These are phyloP conservation scores for Euschistus heros DNA, from an alignment of 1,140 invertebrate genomes.

Conservation along the genomic window DNA sequence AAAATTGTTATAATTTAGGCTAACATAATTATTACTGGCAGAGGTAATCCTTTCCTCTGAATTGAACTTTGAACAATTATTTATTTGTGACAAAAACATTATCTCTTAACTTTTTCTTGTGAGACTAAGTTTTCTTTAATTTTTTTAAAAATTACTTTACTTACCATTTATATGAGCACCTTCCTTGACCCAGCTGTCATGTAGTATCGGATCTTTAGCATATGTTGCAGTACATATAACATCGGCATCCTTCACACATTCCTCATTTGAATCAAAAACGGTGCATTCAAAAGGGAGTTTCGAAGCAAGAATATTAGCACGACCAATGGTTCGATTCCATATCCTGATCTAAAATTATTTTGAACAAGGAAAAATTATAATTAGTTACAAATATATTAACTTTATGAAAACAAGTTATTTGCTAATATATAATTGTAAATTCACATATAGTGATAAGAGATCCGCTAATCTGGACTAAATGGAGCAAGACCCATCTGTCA, in stretches of 20 bases:
- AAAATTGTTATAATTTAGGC: neutral
- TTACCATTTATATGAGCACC: slow-evolving; percentile 4
- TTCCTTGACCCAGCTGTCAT: neutral
- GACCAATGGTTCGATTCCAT: slow-evolving; percentile 41
- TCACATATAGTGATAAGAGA: too few species aligned
- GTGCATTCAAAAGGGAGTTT: slow-evolving; percentile 32
- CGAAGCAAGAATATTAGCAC: slow-evolving; percentile 36
- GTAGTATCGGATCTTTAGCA: slow-evolving; percentile 36
- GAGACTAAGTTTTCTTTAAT: neutral
- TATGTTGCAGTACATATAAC: slow-evolving; percentile 45
- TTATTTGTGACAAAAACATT: too few species aligned
- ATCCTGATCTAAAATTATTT: slow-evolving; percentile 37
- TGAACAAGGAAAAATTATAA: too few species aligned
- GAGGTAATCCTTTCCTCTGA: neutral
- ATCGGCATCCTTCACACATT: slow-evolving; percentile 42
- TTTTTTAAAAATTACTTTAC: neutral
- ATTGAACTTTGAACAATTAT: neutral
- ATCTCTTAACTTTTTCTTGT: neutral
- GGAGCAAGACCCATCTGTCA: too few species aligned
- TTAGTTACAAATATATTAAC: too few species aligned
- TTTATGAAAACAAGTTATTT: too few species aligned
- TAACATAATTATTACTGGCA: too few species aligned
- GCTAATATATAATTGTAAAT: too few species aligned
- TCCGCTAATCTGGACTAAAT: too few species aligned
- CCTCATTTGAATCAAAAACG: slow-evolving; percentile 13